Percentiles rank a stretch among this genome's conserved stretches.
These are phyloP conservation scores for Burhinus bistriatus DNA, from an alignment of 2,113 vertebrate species.

Conservation along the genomic window DNA sequence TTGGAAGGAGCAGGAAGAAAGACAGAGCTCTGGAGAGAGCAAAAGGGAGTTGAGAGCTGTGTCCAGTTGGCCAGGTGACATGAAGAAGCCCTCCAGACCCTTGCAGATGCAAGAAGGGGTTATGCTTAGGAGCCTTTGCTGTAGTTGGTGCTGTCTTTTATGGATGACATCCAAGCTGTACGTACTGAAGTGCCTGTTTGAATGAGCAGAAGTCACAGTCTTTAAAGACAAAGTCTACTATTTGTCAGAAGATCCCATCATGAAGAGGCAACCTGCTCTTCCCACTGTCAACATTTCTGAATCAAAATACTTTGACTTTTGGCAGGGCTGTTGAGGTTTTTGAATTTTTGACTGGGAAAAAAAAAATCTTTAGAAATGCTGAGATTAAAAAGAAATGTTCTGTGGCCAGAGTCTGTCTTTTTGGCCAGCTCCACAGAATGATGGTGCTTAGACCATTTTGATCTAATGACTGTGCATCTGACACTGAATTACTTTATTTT, in stretches of 20 bases:
- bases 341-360: neutral
- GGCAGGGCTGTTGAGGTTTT: neutral
- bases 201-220: neutral
- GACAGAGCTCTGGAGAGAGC: neutral
- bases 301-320: neutral
- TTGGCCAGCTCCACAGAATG: neutral
- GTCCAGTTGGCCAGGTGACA: neutral
- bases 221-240: neutral
- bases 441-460: neutral
- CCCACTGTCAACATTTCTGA: neutral
- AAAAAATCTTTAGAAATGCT: neutral
- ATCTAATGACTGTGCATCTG: neutral
- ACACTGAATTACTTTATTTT: neutral
- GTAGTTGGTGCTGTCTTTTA: neutral
- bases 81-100: neutral
- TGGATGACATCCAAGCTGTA: neutral
- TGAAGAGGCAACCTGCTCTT: neutral
- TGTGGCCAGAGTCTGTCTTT: neutral
- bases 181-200: neutral
- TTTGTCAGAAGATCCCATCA: neutral
- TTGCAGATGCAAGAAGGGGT: rapidly evolving
- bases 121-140: neutral
- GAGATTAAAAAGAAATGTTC: neutral
- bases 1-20: neutral
- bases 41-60: neutral